phyloP scores from a whole-genome alignment of 2,113 vertebrate species.

The Hiodon alosoides region DNA sequence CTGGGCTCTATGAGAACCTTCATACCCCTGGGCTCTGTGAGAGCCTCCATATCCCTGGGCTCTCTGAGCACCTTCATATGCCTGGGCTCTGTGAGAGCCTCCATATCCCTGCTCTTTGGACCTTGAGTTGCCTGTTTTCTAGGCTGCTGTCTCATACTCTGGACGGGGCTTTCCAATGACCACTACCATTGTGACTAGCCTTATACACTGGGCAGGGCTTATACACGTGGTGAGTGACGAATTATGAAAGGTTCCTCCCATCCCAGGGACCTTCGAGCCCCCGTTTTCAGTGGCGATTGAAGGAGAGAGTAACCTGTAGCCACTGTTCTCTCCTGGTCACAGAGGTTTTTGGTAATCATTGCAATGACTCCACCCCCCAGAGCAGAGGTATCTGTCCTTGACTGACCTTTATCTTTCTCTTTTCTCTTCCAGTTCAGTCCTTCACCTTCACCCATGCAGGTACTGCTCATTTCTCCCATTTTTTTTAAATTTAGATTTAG shows the following conservation, averaged over 20 bases:
- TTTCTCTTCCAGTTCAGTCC: conserved; percentile 71
- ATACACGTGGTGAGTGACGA: too few relatives aligned
- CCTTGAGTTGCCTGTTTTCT: conserved; percentile 44
- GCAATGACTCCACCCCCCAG: too few relatives aligned
- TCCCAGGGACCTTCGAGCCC: too few relatives aligned
- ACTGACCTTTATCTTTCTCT: conserved; percentile 51
- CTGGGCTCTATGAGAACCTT: too few relatives aligned
- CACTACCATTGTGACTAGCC: background rate
- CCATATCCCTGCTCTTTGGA: conserved; percentile 11
- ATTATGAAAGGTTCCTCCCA: too few relatives aligned
- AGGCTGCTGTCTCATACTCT: conserved; percentile 35
- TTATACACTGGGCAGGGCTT: too few relatives aligned
- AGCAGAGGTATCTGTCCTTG: background rate
- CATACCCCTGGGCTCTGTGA: too few relatives aligned
- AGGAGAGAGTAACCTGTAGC: too few relatives aligned
- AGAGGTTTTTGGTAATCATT: too few relatives aligned
- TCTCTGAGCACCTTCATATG: conserved; percentile 2
- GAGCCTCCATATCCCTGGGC: conserved; percentile 1
- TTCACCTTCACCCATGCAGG: conserved; percentile 78
- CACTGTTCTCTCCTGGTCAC: too few relatives aligned
- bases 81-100: background rate
- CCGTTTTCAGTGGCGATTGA: too few relatives aligned
- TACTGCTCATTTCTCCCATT: conserved; percentile 57
- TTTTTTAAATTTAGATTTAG: conserved; percentile 37
- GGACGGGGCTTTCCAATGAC: background rate